Evolutionary conservation across 2,888 invertebrate species (phyloP), one percentile per base, ranked within the genome.

Genomic region (Hemaris fuciformis): DNA sequence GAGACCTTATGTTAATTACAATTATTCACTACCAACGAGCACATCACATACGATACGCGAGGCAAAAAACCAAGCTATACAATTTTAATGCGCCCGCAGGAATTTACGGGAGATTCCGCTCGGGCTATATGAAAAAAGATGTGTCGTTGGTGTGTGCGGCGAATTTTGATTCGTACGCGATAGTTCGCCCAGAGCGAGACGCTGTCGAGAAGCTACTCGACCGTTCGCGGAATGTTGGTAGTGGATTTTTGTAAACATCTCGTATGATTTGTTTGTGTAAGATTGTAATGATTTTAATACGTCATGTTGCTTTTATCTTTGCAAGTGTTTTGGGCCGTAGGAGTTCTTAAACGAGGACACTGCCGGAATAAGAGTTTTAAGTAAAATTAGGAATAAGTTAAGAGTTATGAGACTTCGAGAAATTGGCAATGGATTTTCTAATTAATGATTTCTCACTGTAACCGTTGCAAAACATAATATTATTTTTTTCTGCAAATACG

Each of bases 1-100:
- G 87, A 88, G 87, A 83, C 80, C 87, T 88, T 88, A 91, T 91
- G 90, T 88, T 91, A 89, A 91, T 90, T 89, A 80, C 77, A 81
- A 81, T 78, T 80, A 80, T 78, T 76, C 77, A 79, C 76, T 64
- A 71, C 69, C 64, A 25, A 43, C 65, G 67, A 61, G 62, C 70
- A 68, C 64, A 8, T 59, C 76, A 69, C 60, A 60, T 60, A 60
- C 60, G 60, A 60, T 60, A 60, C 53, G 41, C 74, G 58, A 61
- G 66, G 84, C 89, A 89, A 89, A 90, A 86, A 75, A 64, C 73
- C 81, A 81, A 81, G 81, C 84, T 82, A 86, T 88, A 88, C 89
- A 89, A 90, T 89, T 89, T 90, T 90, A 90, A 91, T 91, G 90
- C 85, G 81, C 79, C 77, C 81, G 65, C 73, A 68, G 83, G 90